These are phyloP conservation scores for Sitta europaea DNA, from an alignment of 2,113 vertebrate species.

Conservation along the genomic window DNA sequence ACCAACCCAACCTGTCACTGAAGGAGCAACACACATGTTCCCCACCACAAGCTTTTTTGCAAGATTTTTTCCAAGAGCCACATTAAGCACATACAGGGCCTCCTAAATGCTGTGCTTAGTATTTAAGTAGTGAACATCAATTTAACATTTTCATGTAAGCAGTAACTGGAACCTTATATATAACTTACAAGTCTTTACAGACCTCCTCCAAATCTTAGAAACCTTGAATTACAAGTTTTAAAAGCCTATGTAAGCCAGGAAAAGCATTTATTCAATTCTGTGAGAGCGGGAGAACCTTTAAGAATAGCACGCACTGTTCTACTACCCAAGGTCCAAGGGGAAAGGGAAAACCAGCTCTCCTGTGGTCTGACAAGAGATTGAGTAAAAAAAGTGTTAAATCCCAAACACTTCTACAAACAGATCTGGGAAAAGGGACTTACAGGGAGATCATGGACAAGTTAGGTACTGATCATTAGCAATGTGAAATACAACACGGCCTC, in stretches of 20 bases:
- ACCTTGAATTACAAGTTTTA: not conserved
- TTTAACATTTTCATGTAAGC: not conserved
- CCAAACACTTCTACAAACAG: not conserved
- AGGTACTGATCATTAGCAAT: not conserved
- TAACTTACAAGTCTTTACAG: not conserved
- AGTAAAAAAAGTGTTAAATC: not conserved
- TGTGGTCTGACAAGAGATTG: not conserved
- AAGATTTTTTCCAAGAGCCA: not conserved
- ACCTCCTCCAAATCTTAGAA: not conserved
- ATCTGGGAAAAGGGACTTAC: not conserved
- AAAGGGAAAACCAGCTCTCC: not conserved
- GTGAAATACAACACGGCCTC: accelerated
- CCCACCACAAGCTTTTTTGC: not conserved
- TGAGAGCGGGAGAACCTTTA: not conserved
- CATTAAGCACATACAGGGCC: not conserved
- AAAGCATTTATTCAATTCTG: not conserved
- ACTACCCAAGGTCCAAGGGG: not conserved
- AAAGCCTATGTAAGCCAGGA: not conserved
- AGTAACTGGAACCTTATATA: not conserved
- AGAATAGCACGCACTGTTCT: not conserved
- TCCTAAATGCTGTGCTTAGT: not conserved
- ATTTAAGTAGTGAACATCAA: accelerated
- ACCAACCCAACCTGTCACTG: not conserved
- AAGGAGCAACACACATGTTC: not conserved
- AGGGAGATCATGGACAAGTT: not conserved